Evolutionary conservation across 1,140 invertebrate species (phyloP).

Genomic region (Stegodyphus dumicola): DNA sequence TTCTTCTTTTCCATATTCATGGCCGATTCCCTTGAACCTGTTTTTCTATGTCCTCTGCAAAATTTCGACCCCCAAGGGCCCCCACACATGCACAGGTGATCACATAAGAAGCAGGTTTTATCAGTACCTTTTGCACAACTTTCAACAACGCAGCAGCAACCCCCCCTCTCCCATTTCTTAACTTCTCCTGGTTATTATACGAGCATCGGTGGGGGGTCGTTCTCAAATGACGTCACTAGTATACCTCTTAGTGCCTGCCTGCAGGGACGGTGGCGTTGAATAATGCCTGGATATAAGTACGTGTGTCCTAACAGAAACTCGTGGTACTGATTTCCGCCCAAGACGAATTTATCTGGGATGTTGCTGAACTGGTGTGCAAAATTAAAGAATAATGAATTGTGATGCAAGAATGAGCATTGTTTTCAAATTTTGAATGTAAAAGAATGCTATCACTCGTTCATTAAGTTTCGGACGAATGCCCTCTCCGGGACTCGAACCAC

Average conservation of each 20-base stretch:
- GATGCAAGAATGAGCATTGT: too few relatives aligned
- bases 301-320: too few relatives aligned
- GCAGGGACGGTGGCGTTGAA: too few relatives aligned
- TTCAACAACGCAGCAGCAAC: neutral
- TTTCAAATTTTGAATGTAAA: too few relatives aligned
- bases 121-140: constrained; percentile 24
- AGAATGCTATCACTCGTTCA: too few relatives aligned
- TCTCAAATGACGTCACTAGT: constrained; percentile 39
- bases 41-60: constrained; percentile 36
- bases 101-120: constrained; percentile 17
- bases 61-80: constrained; percentile 25
- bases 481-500: too few relatives aligned
- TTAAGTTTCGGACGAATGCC: too few relatives aligned
- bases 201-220: constrained; percentile 13
- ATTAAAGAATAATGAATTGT: too few relatives aligned
- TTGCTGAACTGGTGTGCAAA: too few relatives aligned
- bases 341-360: too few relatives aligned
- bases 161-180: constrained; percentile 1
- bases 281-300: too few relatives aligned
- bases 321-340: too few relatives aligned
- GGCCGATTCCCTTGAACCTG: constrained; percentile 25
- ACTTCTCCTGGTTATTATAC: neutral
- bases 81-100: constrained; percentile 30
- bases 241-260: neutral
- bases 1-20: constrained; percentile 39